A percentile compares a stretch with the other conserved stretches of the same genome.
These are phyloP conservation scores for Corythaixoides concolor DNA, from an alignment of 2,113 vertebrate genomes.

Conservation along the genomic window DNA sequence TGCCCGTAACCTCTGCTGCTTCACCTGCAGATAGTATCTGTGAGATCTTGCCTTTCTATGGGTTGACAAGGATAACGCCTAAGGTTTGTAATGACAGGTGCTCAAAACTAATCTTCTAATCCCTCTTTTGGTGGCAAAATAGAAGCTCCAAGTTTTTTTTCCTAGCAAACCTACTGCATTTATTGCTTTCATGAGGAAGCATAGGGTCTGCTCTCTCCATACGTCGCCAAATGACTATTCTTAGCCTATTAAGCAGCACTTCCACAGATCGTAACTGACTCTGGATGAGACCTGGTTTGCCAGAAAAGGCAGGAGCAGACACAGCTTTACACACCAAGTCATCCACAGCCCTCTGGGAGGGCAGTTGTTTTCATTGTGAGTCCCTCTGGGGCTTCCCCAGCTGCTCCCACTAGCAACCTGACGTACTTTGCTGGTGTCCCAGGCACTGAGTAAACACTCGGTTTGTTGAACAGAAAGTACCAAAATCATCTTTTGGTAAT, in stretches of 20 bases:
- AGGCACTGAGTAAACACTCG: background rate
- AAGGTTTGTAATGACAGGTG: background rate
- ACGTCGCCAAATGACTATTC: background rate
- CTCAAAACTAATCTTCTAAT: constrained; percentile 5
- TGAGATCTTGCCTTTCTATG: background rate
- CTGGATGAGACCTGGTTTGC: background rate
- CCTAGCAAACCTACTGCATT: background rate
- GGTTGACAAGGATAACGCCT: background rate
- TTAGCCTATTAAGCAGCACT: background rate
- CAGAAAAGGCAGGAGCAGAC: background rate
- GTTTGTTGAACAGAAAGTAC: background rate
- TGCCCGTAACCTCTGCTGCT: background rate
- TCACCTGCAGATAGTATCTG: background rate
- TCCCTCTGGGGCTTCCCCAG: background rate
- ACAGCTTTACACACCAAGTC: background rate
- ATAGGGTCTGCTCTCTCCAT: background rate
- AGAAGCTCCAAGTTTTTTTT: background rate
- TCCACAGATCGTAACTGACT: background rate
- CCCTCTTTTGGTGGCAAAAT: background rate
- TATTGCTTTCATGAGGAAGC: background rate
- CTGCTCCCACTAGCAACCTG: background rate
- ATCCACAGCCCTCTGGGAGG: background rate
- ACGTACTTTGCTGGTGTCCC: rapidly evolving
- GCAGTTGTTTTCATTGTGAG: background rate
- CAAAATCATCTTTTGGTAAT: background rate